These are phyloP conservation scores for Eriosoma lanigerum DNA, from an alignment of 1,140 invertebrate species.

Conservation along the genomic window DNA sequence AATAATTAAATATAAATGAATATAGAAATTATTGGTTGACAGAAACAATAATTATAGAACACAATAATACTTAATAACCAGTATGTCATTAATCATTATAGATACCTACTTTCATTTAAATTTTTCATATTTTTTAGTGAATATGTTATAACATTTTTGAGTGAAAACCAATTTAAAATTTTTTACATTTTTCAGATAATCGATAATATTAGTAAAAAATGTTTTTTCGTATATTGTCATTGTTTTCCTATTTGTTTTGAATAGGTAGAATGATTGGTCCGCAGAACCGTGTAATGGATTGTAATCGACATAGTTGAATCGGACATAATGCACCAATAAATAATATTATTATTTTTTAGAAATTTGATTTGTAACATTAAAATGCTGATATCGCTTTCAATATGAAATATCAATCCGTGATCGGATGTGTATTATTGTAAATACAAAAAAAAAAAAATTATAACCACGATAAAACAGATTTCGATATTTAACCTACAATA, in stretches of 20 bases:
- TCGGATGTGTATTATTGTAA: background rate
- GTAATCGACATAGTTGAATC: slow-evolving; percentile 7
- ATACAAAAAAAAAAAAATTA: background rate
- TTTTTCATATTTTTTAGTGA: background rate
- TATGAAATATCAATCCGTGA: background rate
- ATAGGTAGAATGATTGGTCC: background rate
- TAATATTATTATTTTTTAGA: slow-evolving; percentile 15
- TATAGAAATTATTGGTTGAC: too few relatives aligned
- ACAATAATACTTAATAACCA: background rate
- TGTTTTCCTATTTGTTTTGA: background rate
- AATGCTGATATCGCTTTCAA: background rate
- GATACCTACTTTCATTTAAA: background rate
- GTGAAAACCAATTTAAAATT: slow-evolving; percentile 5
- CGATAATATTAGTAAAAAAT: background rate
- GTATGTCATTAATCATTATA: background rate
- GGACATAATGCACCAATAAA: background rate
- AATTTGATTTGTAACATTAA: background rate
- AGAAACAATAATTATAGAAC: background rate
- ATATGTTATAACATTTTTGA: background rate
- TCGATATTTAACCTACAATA: background rate
- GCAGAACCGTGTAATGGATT: background rate
- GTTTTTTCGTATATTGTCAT: background rate
- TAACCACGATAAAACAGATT: background rate
- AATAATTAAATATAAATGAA: too few relatives aligned
- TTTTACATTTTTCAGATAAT: background rate